Conservation (phyloP, 1,140 invertebrate genomes). For the Anadara kagoshimensis region DNA sequence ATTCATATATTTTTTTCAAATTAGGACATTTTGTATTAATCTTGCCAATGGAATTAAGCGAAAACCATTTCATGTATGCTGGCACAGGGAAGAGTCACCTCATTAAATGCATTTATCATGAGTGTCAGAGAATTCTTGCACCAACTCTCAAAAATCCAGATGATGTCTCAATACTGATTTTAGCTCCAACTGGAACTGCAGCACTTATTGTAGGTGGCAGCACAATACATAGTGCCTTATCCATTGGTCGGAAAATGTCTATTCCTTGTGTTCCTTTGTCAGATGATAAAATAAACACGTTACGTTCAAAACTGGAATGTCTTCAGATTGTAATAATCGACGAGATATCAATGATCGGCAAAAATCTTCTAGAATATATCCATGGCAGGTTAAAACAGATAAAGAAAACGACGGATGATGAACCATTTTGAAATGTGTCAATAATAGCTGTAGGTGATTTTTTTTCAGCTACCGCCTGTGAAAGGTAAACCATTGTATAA, state of each 20-base stretch:
- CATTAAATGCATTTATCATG: constrained; percentile 30
- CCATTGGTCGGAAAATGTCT: constrained; percentile 6
- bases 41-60: too few relatives aligned
- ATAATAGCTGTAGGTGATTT: too few relatives aligned
- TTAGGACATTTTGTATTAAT: too few relatives aligned
- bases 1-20: constrained; percentile 11
- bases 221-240: constrained; percentile 33
- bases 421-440: too few relatives aligned
- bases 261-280: constrained; percentile 18
- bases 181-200: constrained; percentile 28
- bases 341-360: too few relatives aligned
- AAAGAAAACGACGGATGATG: too few relatives aligned
- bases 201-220: constrained; percentile 27
- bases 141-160: constrained; percentile 5
- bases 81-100: too few relatives aligned
- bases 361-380: too few relatives aligned
- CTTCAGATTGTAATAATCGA: constrained; percentile 42
- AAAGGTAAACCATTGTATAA: too few relatives aligned
- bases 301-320: constrained; percentile 18
- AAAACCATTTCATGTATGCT: too few relatives aligned
- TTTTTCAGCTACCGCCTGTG: too few relatives aligned
- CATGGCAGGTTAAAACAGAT: too few relatives aligned
- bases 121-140: constrained; percentile 30
- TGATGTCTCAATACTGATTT: constrained; percentile 17
- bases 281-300: constrained; percentile 23